Evolutionary conservation across 2,113 vertebrate species (phyloP).

Genomic region (Etheostoma spectabile): DNA sequence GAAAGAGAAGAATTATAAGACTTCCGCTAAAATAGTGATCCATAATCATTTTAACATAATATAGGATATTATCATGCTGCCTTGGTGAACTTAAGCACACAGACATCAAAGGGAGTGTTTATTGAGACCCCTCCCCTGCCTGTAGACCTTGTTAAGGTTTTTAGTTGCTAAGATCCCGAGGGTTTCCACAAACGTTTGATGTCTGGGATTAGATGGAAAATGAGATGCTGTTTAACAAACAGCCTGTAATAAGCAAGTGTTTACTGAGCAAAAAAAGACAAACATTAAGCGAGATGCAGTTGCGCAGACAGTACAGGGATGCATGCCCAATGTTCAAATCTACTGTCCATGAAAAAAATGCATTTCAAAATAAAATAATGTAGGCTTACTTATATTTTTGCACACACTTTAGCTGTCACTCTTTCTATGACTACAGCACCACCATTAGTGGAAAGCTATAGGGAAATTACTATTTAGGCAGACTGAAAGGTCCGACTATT

Average conservation of each 20-base stretch:
- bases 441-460: too few species aligned
- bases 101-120: constrained; percentile 69
- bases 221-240: constrained; percentile 68
- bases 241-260: constrained; percentile 59
- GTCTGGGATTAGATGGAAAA: constrained; percentile 69
- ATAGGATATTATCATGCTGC: constrained; percentile 36
- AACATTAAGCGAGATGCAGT: constrained; percentile 23
- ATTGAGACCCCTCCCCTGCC: constrained; percentile 56
- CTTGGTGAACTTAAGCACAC: constrained; percentile 50
- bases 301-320: constrained; percentile 8
- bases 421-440: too few species aligned
- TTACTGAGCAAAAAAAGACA: constrained; percentile 65
- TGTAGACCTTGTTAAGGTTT: constrained; percentile 68
- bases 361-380: background rate
- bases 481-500: too few species aligned
- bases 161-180: constrained; percentile 48
- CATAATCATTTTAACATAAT: constrained; percentile 56
- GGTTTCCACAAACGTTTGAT: constrained; percentile 71
- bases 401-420: constrained; percentile 1
- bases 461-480: too few species aligned
- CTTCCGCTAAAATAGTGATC: constrained; percentile 25
- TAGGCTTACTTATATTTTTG: background rate
- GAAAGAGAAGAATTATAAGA: background rate
- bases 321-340: background rate
- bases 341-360: background rate